A percentile compares a stretch with the other conserved stretches of the same genome.
These are phyloP conservation scores for Eolophus roseicapilla DNA, from an alignment of 2,113 vertebrate species.

Conservation along the genomic window DNA sequence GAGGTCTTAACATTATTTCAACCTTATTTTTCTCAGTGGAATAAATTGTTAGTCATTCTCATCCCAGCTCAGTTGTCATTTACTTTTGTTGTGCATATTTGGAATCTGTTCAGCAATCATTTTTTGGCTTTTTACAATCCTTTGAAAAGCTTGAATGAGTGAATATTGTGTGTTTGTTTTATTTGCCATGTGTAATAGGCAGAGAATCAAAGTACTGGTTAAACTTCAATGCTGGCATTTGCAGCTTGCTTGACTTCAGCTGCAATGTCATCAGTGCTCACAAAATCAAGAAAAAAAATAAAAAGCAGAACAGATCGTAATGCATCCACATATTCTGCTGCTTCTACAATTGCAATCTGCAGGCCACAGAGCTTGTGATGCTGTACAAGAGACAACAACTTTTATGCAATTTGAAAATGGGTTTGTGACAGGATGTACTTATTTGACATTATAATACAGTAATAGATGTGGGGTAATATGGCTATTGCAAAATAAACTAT, in stretches of 20 bases:
- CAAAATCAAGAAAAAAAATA: neutral
- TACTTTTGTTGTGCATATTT: neutral
- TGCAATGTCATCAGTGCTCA: neutral
- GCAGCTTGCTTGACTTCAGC: constrained; percentile 27
- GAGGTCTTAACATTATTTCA: neutral
- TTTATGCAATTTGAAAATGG: constrained; percentile 31
- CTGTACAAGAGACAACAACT: constrained; percentile 47
- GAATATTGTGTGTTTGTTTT: constrained; percentile 23
- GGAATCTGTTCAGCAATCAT: neutral
- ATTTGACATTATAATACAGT: constrained; percentile 51
- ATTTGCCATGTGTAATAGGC: neutral
- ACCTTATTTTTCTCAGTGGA: neutral
- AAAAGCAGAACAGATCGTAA: neutral
- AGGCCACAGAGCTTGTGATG: neutral
- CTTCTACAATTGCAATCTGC: neutral
- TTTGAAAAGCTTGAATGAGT: constrained; percentile 40
- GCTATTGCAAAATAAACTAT: constrained; percentile 34
- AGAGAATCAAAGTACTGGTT: constrained; percentile 15
- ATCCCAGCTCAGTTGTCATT: neutral
- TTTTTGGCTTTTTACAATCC: neutral
- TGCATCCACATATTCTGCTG: neutral
- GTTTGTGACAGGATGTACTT: constrained; percentile 39
- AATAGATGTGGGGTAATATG: neutral
- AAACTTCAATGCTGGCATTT: neutral
- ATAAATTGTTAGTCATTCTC: neutral